Base-by-base conservation (phyloP, 1,140 invertebrate genomes). In the Dendrolimus punctatus region DNA sequence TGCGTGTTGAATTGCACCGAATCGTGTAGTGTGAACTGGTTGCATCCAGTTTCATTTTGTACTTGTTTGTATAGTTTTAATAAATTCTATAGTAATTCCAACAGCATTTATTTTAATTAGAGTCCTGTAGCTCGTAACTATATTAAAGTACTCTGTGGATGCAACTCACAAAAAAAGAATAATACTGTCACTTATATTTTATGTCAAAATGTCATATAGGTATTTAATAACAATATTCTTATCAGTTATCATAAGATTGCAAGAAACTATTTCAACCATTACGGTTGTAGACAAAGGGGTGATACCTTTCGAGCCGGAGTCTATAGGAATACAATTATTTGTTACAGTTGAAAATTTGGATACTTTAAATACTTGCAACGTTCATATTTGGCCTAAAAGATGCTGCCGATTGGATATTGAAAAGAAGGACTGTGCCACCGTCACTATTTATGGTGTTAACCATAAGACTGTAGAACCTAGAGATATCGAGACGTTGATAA, bases 321-420 rank as follows among this genome's bases (percentile, higher is more conserved):
- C 78, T 8, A 50, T 80, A 6, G 76, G 62, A 7, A 64, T 84
- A 43, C 68, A 66, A 46, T 75, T 84, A 47, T 84, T 55, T 51
- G 46, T 84, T 23, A 70, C 78, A 41, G 23, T 81, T 39, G 68
- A 69, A 55, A 84, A 80, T 49, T 51, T 66, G 48, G 51, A 74
- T 53, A 62, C 58, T 2, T 45, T 41, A 5, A 49, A 39, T n/a
- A 37, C 41, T 50, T 81, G 75, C 53, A 55, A 46, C 55, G 40
- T 81, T 8, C 45, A 53, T 36, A 53, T 65, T 10, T 55, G 45
- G n/a, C 42, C 60, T 6, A 72, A 74, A 50, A 68, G 57, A 47
- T 81, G 76, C 50, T 76, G 75, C 57, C 47, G 76, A 39, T 51
- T 39, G 8, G 64, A 76, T 49, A 46, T 50, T 39, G 54, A 58